phyloP scores from a whole-genome alignment of 2,888 invertebrate genomes.

The Euphydryas editha region DNA sequence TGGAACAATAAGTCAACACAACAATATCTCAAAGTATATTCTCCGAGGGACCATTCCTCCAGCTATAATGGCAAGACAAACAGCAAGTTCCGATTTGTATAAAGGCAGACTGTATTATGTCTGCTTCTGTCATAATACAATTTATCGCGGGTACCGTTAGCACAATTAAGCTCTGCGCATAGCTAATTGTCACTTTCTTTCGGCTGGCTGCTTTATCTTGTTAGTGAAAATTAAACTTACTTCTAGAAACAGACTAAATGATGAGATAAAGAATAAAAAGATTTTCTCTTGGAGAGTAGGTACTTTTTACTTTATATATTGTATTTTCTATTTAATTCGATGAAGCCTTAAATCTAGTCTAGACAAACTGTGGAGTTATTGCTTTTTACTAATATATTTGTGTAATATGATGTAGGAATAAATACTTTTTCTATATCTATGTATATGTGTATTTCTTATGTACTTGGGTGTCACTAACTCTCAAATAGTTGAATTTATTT shows the following conservation, averaged over 20 bases:
- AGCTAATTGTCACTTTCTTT: conserved; percentile 72
- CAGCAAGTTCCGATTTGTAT: not conserved
- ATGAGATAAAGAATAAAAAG: conserved; percentile 15
- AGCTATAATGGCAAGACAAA: not conserved
- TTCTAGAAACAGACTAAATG: conserved; percentile 46
- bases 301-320: conserved; percentile 8
- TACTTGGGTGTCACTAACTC: no score
- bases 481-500: no score
- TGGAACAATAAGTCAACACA: no score
- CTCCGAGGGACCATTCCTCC: no score
- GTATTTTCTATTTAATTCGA: not conserved
- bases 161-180: conserved; percentile 65
- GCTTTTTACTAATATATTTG: not conserved
- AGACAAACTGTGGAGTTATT: not conserved
- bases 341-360: not conserved
- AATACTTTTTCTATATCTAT: no score
- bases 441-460: no score
- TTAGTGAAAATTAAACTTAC: conserved; percentile 52
- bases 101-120: conserved; percentile 17
- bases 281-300: conserved; percentile 43
- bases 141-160: conserved; percentile 62
- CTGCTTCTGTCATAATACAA: conserved; percentile 59
- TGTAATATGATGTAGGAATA: no score
- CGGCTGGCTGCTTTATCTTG: conserved; percentile 50
- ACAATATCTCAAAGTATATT: no score